Percentiles rank a stretch among this genome's conserved stretches.
Conservation (phyloP, 2,113 vertebrate genomes). For the Heliornis fulica region DNA sequence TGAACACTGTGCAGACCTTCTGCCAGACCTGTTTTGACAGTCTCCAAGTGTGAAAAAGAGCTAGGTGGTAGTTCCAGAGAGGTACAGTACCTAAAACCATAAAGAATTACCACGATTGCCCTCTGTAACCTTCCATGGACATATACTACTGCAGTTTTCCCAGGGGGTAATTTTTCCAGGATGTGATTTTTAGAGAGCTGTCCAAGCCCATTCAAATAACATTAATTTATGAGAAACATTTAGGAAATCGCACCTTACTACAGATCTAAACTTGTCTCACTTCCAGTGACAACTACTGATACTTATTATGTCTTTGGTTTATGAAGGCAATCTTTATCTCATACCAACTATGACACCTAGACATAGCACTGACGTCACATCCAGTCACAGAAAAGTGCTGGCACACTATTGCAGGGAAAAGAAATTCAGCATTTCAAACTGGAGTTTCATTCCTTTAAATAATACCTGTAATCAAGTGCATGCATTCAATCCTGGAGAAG, state of each 20-base stretch:
- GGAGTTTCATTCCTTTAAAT: background rate
- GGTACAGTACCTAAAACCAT: background rate
- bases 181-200: background rate
- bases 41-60: background rate
- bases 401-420: background rate
- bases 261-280: background rate
- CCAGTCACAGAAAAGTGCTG: background rate
- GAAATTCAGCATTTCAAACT: background rate
- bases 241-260: background rate
- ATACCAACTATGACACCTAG: background rate
- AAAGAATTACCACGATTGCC: background rate
- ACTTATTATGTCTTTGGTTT: background rate
- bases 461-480: background rate
- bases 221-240: background rate
- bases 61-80: background rate
- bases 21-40: background rate
- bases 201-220: background rate
- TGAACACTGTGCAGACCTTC: background rate
- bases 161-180: background rate
- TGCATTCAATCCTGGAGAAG: background rate
- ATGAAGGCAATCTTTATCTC: background rate
- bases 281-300: background rate
- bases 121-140: background rate
- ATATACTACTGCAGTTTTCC: background rate
- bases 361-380: background rate